These are phyloP conservation scores for Tadarida brasiliensis DNA, from an alignment of 2,797 vertebrate genomes.

Conservation along the genomic window DNA sequence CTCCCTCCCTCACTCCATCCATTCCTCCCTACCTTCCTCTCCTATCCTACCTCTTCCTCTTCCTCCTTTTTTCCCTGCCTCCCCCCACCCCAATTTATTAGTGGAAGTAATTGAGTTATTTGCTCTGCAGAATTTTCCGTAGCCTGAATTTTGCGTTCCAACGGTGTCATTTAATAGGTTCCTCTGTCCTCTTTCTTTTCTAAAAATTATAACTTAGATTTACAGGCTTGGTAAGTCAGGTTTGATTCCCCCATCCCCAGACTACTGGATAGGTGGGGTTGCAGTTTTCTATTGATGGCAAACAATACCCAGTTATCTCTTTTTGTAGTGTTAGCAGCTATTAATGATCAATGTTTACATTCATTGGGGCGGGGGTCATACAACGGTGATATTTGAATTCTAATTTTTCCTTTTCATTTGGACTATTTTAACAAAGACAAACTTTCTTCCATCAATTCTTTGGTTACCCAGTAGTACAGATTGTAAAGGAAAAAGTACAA, in stretches of 20 bases:
- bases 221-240: background rate
- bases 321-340: background rate
- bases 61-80: background rate
- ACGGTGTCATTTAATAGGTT: background rate
- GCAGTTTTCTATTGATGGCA: background rate
- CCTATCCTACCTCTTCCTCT: too few relatives aligned
- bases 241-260: background rate
- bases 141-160: background rate
- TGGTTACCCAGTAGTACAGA: background rate
- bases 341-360: background rate
- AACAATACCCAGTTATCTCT: background rate
- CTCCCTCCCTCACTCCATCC: background rate
- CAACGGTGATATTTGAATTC: background rate
- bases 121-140: background rate
- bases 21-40: background rate
- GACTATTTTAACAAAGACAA: conserved; percentile 26
- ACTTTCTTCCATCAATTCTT: background rate
- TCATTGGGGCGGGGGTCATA: background rate
- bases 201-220: background rate
- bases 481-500: background rate
- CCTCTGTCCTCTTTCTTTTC: background rate
- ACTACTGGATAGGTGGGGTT: background rate
- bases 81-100: background rate
- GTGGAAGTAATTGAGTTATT: background rate
- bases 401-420: background rate